Evolutionary conservation across 2,888 invertebrate species (phyloP), one percentile per base, ranked within the genome.

Genomic region (Acanthosepion pharaonis): DNA sequence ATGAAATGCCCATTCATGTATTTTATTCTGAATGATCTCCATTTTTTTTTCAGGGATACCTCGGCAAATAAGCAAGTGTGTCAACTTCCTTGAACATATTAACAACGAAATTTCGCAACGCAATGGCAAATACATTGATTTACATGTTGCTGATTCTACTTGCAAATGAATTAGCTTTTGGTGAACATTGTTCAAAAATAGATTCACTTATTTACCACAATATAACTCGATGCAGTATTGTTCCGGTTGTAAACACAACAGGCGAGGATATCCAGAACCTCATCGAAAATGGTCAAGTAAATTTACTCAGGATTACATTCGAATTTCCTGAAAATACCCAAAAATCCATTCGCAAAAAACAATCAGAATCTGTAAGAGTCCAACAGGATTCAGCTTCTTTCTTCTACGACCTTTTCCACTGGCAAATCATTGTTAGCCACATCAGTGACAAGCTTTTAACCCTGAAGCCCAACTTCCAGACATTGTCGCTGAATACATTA

Each of bases 401-500:
- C 11, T 92, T 92, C 20, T 92, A 92, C 20, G 49, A 92, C n/a
- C 92, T 28, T 28, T 92, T 49, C 4, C 23, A 51, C 23, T 97
- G 97, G 97, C 95, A 95, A 25, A 95, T 96, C 11, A 95, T 96
- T 15, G 95, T 95, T 6, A 95, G 96, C 28, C 95, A 95, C 6
- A 97, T 97, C 92, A 97, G 97, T 3, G 95, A 96, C 28, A 96
- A 96, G 20, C 95, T 97, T 55, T 94, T 97, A 93, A 95, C 96
- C 51, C 92, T 92, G 25, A 25, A n/a, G 11, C 92, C 92, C 5
- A 92, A 96, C 94, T 97, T 96, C 94, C 96, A 96, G 55, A 94
- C 96, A 11, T 95, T 96, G 92, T 97, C 97, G 0, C 94, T 97
- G 51, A 92, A 95, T 5, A 96, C 97, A 48, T 95, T 97, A 33